Base-by-base conservation (phyloP, 2,113 vertebrate genomes). In the Proteles cristata region DNA sequence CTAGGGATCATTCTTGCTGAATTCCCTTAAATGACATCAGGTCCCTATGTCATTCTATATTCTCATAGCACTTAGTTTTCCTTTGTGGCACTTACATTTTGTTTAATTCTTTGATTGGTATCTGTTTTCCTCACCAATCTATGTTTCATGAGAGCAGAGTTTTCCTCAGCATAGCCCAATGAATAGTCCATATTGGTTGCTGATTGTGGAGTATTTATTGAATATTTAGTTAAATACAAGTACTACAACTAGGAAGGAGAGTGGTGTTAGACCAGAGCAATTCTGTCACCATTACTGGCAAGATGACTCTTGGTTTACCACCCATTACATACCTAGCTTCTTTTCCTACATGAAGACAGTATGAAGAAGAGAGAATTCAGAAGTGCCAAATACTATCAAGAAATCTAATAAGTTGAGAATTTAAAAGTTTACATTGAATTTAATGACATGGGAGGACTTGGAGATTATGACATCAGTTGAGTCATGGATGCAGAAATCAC, bases 21-120 rank as follows among this genome's bases (percentile, higher is more conserved):
- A 84, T 50, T 79, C 21, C 11, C 31, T 77, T 83, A 43, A 33
- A 39, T 14, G 31, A 33, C 58, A 11, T 50, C 43, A 39, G 26
- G 3, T 17, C 19, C 43, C 28, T 35, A 0, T 33, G 25, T 31
- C 73, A 23, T 5, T 90, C 82, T 82, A 9, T 63, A 65, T 48
- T 61, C 31, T 91, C 35, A n/a, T 8, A 55, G 33, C 7, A 45
- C 0, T 5, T 35, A 23, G 12, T 35, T 92, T 95, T 87, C 68
- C 76, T 80, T 66, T 53, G 63, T 88, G 88, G 11, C 45, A 58
- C 31, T 66, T 86, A 35, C 0, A 73, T 69, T 87, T 95, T 87
- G 79, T 90, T 63, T 93, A 61, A 55, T 83, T 55, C 39, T 86
- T 79, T 95, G 53, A 48, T n/a, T 86, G 63, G 48, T 93, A 33